Evolutionary conservation across 2,797 vertebrate species (phyloP).

Genomic region (Pipistrellus pipistrellus): DNA sequence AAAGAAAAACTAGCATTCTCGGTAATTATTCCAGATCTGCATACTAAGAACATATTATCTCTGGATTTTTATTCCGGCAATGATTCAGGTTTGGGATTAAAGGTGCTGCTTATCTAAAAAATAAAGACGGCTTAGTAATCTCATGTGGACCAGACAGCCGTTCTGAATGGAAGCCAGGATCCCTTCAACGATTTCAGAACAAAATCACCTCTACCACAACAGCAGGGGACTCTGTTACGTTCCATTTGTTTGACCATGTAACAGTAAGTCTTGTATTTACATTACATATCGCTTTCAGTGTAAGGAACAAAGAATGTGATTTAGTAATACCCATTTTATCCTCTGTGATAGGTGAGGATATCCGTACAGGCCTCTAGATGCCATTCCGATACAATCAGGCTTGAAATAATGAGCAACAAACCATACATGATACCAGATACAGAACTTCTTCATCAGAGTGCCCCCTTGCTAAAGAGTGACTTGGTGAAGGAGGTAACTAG

Average conservation of each 20-base stretch:
- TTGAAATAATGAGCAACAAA: conserved; percentile 92
- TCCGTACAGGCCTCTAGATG: conserved; percentile 90
- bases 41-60: conserved; percentile 30
- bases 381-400: conserved; percentile 91
- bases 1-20: conserved; percentile 29
- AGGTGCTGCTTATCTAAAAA: conserved; percentile 95
- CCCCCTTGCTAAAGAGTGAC: conserved; percentile 69
- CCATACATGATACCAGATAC: conserved; percentile 75
- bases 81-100: conserved; percentile 94
- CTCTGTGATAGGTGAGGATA: conserved; percentile 91
- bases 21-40: background rate
- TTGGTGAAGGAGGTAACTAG: conserved; percentile 94
- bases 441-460: conserved; percentile 54
- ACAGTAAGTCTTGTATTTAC: conserved; percentile 91
- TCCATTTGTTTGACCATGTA: conserved; percentile 94
- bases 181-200: conserved; percentile 89
- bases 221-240: conserved; percentile 88
- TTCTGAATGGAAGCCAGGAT: conserved; percentile 94
- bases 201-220: conserved; percentile 91
- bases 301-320: background rate
- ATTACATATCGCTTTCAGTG: background rate
- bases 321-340: background rate
- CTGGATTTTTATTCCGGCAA: conserved; percentile 59
- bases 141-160: conserved; percentile 82
- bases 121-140: conserved; percentile 93